Evolutionary conservation across 2,113 vertebrate species (phyloP), one percentile per base, ranked within the genome.

Genomic region (Corapipo altera): DNA sequence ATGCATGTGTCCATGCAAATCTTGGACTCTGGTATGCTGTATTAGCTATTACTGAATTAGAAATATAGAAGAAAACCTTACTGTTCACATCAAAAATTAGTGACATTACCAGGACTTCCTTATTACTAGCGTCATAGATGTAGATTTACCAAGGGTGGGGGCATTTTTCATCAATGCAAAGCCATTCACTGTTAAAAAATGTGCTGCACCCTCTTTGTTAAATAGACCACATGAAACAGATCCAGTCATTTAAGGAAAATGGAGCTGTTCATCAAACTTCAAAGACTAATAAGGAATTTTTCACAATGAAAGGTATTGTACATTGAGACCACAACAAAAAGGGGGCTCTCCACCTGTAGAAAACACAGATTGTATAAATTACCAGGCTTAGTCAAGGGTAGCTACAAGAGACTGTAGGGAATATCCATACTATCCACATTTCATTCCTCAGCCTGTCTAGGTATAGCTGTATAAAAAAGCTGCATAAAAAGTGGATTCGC

Each of bases 71-170:
- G 55, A 84, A 90, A 91, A 81, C 15, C n/a, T 69, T 15, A 30
- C 41, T 69, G 17, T 69, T 93, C 61, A 14, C 61, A 61, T 74
- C 32, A 86, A 54, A 12, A 84, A 59, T 64, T 93, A 84, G 94
- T 77, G 82, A 46, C n/a, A 84, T 95, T 85, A 67, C 15, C 27
- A 82, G 30, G 52, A 88, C 61, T 92, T 94, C 92, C 62, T 94
- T 85, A 59, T 91, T 84, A 49, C 83, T 87, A 33, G 51, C 48
- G 28, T 65, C 77, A 27, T 65, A 78, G 59, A 33, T 61, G 49
- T 62, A 87, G 57, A 78, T 95, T 96, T 96, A 77, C 92, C 65
- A 84, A 95, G 65, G 72, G 82, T 93, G 72, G 62, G 26, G 65
- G 28, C 52, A 44, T 88, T 94, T 89, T 83, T 91, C 64, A 41